phyloP scores from a whole-genome alignment of 2,888 invertebrate species.

The Bombylius major region DNA sequence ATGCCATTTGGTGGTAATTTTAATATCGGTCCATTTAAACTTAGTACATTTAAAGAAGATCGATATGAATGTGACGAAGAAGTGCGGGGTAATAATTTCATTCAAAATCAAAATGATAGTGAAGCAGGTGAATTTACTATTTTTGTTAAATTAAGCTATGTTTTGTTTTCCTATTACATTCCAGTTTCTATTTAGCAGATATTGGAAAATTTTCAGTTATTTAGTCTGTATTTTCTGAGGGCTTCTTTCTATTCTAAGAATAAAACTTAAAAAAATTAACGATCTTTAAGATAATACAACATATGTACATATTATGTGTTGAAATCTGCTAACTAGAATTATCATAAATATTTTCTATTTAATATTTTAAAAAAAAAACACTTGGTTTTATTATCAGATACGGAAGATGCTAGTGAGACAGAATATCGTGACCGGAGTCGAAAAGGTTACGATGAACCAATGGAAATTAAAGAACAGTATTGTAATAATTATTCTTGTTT shows the following conservation, averaged over 20 bases:
- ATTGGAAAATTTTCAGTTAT: too few species aligned
- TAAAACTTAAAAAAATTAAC: not conserved
- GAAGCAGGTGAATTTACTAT: conserved; percentile 40
- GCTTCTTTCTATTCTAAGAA: not conserved
- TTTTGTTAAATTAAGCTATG: conserved; percentile 4
- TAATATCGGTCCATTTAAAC: too few species aligned
- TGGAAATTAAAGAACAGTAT: conserved; percentile 36
- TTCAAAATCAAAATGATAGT: conserved; percentile 34
- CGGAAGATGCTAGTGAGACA: conserved; percentile 95
- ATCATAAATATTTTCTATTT: not conserved
- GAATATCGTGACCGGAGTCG: conserved; percentile 54
- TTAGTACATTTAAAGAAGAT: too few species aligned
- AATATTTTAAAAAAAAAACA: not conserved
- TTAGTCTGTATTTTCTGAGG: too few species aligned
- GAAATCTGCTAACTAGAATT: too few species aligned
- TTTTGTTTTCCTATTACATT: not conserved
- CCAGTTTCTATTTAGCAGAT: too few species aligned
- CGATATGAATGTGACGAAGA: too few species aligned
- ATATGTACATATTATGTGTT: too few species aligned
- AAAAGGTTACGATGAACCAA: conserved; percentile 25
- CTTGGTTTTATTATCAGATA: conserved; percentile 47
- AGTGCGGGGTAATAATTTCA: conserved; percentile 13
- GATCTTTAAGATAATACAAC: too few species aligned
- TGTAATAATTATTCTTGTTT: not conserved
- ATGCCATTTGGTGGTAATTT: too few species aligned